These are phyloP conservation scores for Aporophyla lueneburgensis DNA, from an alignment of 2,888 invertebrate genomes.

Conservation along the genomic window DNA sequence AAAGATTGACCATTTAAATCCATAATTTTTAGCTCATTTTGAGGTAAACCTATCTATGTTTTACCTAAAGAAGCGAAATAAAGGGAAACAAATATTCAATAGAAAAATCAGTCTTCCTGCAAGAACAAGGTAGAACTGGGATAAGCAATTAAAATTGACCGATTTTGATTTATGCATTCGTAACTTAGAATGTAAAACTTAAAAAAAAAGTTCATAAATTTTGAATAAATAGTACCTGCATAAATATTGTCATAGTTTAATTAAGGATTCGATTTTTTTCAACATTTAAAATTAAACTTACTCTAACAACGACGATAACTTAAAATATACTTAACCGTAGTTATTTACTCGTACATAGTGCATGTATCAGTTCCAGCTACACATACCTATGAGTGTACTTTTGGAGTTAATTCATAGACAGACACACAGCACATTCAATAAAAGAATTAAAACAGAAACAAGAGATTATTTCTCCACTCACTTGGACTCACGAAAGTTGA, in stretches of 20 bases:
- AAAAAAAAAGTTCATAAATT: constrained; percentile 28
- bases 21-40: constrained; percentile 39
- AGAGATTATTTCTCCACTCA: background rate
- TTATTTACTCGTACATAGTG: constrained; percentile 63
- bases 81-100: constrained; percentile 61
- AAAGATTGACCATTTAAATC: constrained; percentile 40
- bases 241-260: constrained; percentile 77
- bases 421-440: background rate
- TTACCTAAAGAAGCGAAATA: constrained; percentile 60
- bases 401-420: constrained; percentile 41
- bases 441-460: background rate
- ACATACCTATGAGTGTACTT: constrained; percentile 52
- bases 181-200: constrained; percentile 39
- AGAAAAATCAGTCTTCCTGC: constrained; percentile 72
- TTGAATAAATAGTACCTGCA: constrained; percentile 73
- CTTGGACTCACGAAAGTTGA: background rate
- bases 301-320: constrained; percentile 62
- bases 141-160: constrained; percentile 57
- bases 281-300: constrained; percentile 67
- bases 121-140: constrained; percentile 52
- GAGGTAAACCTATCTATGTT: constrained; percentile 63
- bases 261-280: constrained; percentile 62
- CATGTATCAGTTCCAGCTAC: constrained; percentile 67
- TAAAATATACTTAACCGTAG: constrained; percentile 61
- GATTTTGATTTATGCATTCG: constrained; percentile 43